Base-by-base conservation (phyloP, 2,888 invertebrate genomes). In the Zygothrica quintamaculata region DNA sequence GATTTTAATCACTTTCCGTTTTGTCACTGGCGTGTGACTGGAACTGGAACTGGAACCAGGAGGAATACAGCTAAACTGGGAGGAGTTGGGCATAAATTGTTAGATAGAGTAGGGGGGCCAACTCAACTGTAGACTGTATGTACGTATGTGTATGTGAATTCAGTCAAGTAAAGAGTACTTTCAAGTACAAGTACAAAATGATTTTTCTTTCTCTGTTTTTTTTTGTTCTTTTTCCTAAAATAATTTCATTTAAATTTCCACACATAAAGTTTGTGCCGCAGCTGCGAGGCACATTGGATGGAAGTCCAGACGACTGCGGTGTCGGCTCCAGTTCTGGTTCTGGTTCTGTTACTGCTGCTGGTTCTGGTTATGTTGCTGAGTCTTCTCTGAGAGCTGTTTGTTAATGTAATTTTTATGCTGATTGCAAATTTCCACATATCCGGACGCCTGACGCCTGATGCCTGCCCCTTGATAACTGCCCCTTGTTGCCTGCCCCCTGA, bases 1-100 rank as follows among this genome's bases (percentile, higher is more conserved):
- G 87, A 87, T 88, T 87, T 87, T 87, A 87, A 88, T 87, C 85
- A 82, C 80, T 82, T 87, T 82, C 85, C 88, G 80, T 70, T 78
- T 79, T 77, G 77, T 71, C 76, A 60, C 61, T 70, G 74, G 70
- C 58, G 58, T 73, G 64, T 53, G 64, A 73, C 73, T 58, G 57
- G 39, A 36, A 31, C 26, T 9, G 22, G 39, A 64, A 66, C 42
- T 34, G 34, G 12, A 13, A 40, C 29, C 22, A 29, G 25, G 7
- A 15, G 1, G 6, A 9, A 13, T n/a, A n/a, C n/a, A n/a, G n/a
- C n/a, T n/a, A n/a, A n/a, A n/a, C n/a, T n/a, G n/a, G n/a, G n/a
- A n/a, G n/a, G n/a, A n/a, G n/a, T n/a, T n/a, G n/a, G 51, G 7
- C 18, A 40, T 11, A 39, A 11, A 43, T 13, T n/a, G n/a, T 25